Percentiles rank a stretch among this genome's conserved stretches.
phyloP scores from a whole-genome alignment of 2,888 invertebrate species.

The Lasioglossum calceatum region DNA sequence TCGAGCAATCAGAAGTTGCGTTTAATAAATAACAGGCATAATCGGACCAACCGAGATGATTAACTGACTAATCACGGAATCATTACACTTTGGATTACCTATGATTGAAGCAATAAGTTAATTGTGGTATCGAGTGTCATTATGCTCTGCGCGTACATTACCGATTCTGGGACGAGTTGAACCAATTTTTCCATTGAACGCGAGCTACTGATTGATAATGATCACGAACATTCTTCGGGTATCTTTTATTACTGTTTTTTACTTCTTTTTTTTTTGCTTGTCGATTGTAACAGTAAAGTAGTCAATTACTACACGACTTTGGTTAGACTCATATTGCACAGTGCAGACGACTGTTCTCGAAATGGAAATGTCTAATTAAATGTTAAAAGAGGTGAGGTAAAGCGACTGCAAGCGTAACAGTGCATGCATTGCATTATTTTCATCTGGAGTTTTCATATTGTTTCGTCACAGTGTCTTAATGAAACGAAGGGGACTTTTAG shows the following conservation, averaged over 20 bases:
- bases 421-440: background rate
- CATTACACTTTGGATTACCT: background rate
- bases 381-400: background rate
- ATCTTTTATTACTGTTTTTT: background rate
- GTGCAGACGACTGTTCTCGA: background rate
- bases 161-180: background rate
- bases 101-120: conserved; percentile 1
- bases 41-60: background rate
- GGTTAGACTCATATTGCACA: background rate
- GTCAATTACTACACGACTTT: background rate
- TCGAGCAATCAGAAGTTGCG: background rate
- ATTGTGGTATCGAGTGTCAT: background rate
- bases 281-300: background rate
- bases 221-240: background rate
- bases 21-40: background rate
- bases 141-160: background rate
- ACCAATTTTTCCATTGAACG: background rate
- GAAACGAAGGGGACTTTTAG: background rate
- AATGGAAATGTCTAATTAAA: background rate
- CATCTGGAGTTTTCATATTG: background rate
- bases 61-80: conserved; percentile 2
- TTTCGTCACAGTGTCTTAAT: background rate
- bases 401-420: background rate
- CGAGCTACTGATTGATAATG: background rate
- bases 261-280: background rate